These are phyloP conservation scores for Aplidium turbinatum DNA, from an alignment of 23 tunicate species.

Conservation along the genomic window DNA sequence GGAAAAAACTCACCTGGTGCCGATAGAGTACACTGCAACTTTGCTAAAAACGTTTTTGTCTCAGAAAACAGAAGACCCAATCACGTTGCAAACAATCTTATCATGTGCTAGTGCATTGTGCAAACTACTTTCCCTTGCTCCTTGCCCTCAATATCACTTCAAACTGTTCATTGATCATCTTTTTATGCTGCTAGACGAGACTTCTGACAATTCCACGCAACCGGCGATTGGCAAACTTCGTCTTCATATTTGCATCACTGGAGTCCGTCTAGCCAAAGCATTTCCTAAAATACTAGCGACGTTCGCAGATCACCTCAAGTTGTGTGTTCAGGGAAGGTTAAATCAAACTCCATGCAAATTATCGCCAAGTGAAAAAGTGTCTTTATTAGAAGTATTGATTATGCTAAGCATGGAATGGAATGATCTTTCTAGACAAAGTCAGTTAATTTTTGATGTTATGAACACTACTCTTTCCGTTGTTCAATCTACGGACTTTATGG, in stretches of 20 bases:
- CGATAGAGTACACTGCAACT: slow-evolving; percentile 12
- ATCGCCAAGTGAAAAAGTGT: slow-evolving; percentile 41
- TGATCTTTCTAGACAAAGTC: slow-evolving; percentile 40
- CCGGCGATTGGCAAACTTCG: slow-evolving; percentile 10
- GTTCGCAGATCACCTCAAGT: slow-evolving; percentile 31
- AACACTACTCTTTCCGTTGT: slow-evolving; percentile 18
- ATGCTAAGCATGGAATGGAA: slow-evolving; percentile 79
- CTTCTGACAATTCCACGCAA: neutral
- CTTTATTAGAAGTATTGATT: slow-evolving; percentile 58
- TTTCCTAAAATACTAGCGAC: slow-evolving; percentile 15
- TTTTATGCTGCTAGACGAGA: slow-evolving; percentile 19
- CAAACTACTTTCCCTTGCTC: slow-evolving; percentile 27
- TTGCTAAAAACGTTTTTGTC: slow-evolving; percentile 3
- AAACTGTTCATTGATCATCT: slow-evolving; percentile 18
- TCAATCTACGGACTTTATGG: slow-evolving; percentile 5
- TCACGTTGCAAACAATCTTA: neutral
- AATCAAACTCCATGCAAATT: neutral
- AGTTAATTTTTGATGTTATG: slow-evolving; percentile 51
- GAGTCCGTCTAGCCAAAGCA: slow-evolving; percentile 34
- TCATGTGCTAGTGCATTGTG: neutral
- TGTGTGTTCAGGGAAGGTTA: slow-evolving; percentile 22
- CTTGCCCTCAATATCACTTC: slow-evolving; percentile 1
- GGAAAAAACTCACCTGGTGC: slow-evolving; percentile 9
- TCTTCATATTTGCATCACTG: slow-evolving; percentile 2
- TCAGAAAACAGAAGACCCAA: slow-evolving; percentile 13